phyloP scores from a whole-genome alignment of 2,797 vertebrate genomes.

The Cichlasoma orientale region DNA sequence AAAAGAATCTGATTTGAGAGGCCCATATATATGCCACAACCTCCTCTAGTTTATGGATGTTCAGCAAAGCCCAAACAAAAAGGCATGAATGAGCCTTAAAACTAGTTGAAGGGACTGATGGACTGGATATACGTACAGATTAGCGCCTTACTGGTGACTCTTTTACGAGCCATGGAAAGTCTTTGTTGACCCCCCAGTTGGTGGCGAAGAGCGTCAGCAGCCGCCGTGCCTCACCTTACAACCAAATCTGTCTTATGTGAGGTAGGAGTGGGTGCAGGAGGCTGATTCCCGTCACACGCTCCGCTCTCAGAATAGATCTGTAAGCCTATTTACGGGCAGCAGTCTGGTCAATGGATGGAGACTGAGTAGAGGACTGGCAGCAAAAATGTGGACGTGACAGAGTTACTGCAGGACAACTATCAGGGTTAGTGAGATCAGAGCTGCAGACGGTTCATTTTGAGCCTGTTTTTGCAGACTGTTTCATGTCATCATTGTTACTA shows the following conservation, averaged over 20 bases:
- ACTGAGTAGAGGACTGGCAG: neutral
- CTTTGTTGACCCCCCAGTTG: neutral
- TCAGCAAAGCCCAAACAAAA: neutral
- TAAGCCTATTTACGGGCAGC: constrained; percentile 76
- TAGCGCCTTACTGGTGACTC: neutral
- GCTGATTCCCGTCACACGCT: constrained; percentile 44
- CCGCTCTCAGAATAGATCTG: constrained; percentile 68
- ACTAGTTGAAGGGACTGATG: neutral
- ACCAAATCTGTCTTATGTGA: constrained; percentile 20
- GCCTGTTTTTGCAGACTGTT: neutral
- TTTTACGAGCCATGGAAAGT: neutral
- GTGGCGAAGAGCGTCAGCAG: neutral
- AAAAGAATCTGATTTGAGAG: neutral
- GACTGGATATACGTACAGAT: neutral
- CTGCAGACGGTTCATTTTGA: neutral
- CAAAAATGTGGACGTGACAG: constrained; percentile 18
- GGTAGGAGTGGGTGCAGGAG: constrained; percentile 1
- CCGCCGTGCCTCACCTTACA: constrained; percentile 29
- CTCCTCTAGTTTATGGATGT: neutral
- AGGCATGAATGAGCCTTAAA: neutral
- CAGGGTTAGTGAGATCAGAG: constrained; percentile 44
- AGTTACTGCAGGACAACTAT: constrained; percentile 10
- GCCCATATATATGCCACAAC: neutral
- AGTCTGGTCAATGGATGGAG: constrained; percentile 57
- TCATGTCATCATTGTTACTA: neutral